Conservation (phyloP, 2,888 invertebrate genomes). For the Oscheius sp. region DNA sequence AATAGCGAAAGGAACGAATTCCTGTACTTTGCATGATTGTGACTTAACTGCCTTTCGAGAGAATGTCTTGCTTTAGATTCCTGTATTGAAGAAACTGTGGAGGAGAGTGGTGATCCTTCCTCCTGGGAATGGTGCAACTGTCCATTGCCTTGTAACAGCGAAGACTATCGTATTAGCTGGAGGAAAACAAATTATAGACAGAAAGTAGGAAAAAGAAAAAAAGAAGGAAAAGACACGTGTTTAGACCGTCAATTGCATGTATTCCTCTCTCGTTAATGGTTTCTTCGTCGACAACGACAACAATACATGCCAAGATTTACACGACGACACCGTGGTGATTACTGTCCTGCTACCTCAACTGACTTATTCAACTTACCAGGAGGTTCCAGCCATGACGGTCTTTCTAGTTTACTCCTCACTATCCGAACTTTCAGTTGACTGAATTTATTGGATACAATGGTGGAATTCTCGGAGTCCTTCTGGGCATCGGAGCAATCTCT, state of each 20-base stretch:
- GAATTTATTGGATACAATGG: slow-evolving; percentile 35
- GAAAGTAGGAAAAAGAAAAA: neutral
- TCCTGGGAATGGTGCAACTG: slow-evolving; percentile 31
- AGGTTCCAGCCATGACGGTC: slow-evolving; percentile 48
- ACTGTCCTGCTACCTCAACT: slow-evolving; percentile 42
- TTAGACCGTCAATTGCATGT: neutral
- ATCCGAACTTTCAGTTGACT: neutral
- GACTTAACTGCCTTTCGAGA: neutral
- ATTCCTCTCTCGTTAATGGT: too few species aligned
- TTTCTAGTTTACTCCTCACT: too few species aligned
- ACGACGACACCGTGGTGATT: slow-evolving; percentile 38
- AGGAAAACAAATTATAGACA: neutral
- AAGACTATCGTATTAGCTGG: slow-evolving; percentile 5
- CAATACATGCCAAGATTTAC: neutral
- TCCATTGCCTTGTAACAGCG: slow-evolving; percentile 26
- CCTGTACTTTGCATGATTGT: slow-evolving; percentile 40
- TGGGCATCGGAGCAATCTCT: slow-evolving; percentile 51
- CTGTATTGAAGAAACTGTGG: slow-evolving; percentile 28
- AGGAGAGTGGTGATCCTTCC: slow-evolving; percentile 28
- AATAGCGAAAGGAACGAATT: slow-evolving; percentile 28
- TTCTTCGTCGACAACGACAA: too few species aligned
- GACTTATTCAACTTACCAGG: slow-evolving; percentile 40
- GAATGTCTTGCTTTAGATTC: slow-evolving; percentile 7
- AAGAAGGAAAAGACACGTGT: neutral
- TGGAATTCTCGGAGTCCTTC: slow-evolving; percentile 53